Percentiles rank a stretch among this genome's conserved stretches.
Conservation (phyloP, 2,888 invertebrate genomes). For the Toxonevra muliebris region DNA sequence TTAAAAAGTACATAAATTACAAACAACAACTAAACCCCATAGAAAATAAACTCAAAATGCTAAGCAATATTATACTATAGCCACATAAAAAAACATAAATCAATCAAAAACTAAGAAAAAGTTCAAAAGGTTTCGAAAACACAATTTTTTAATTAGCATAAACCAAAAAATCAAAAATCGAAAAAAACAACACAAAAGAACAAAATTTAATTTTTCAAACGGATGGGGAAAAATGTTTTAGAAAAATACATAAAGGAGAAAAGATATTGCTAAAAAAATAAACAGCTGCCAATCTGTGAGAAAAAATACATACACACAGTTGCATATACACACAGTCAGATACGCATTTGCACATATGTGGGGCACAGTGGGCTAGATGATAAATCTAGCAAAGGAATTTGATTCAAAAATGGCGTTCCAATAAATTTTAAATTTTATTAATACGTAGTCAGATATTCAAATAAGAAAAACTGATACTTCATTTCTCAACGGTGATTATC, state of each 20-base stretch:
- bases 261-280: slow-evolving; percentile 4
- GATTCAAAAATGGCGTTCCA: no score
- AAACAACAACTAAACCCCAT: no score
- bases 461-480: no score
- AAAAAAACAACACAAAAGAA: background rate
- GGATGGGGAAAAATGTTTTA: background rate
- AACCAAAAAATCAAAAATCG: background rate
- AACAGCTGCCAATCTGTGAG: background rate
- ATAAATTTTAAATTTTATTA: no score
- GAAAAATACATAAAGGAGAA: slow-evolving; percentile 19
- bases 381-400: no score
- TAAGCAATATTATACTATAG: no score
- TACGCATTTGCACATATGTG: background rate
- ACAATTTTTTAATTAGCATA: slow-evolving; percentile 20
- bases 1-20: no score
- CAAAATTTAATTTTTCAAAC: background rate
- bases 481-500: no score
- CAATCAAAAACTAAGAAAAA: slow-evolving; percentile 15
- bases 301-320: background rate
- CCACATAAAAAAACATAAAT: slow-evolving; percentile 20
- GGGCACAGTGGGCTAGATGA: no score
- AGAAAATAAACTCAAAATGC: no score
- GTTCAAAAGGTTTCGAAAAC: slow-evolving; percentile 22
- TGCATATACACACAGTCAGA: background rate
- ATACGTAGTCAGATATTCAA: no score